Base-by-base conservation (phyloP, 2,113 vertebrate species). In the Amphiprion percula region DNA sequence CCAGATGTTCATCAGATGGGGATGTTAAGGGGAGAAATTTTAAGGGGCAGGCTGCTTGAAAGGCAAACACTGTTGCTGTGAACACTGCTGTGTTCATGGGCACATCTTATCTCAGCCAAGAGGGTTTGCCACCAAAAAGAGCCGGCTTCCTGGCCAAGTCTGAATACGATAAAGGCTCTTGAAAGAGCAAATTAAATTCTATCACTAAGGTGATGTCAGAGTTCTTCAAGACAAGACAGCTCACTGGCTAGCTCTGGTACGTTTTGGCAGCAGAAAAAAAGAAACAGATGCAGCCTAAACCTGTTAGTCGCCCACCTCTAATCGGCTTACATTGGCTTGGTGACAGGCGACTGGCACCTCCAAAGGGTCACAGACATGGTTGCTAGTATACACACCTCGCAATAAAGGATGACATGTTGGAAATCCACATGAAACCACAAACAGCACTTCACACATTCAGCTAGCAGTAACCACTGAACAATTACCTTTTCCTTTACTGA, bases 261-360 rank as follows among this genome's bases (percentile, higher is more conserved):
- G 23, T 87, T 63, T 91, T 93, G 94, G 93, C 93, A 90, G 21
- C 70, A 49, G 54, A 74, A 76, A 87, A 80, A 87, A 74, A 80
- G 79, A 93, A 90, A 81, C 94, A 95, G 94, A 94, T 94, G 94
- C 91, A 90, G 73, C 72, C 82, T 92, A 94, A 93, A 90, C 91
- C 92, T 92, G 93, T 92, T 94, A 93, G 91, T 90, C 88, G 79
- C 83, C 91, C 90, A 91, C 91, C 88, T 93, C 88, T 94, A 95
- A 95, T 95, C 92, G 89, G 94, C 94, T 95, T 95, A 95, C 90
- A 79, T 77, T 94, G 94, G 94, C 94, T 86, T 47, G 19, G 61
- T 77, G 84, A 92, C 90, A 81, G 92, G 85, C 79, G 86, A 91
- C 89, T 94, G 93, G 93, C 93, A 91, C 88, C 85, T 88, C 79